These are phyloP conservation scores for Procambarus clarkii DNA, from an alignment of 1,140 invertebrate species.

Conservation along the genomic window DNA sequence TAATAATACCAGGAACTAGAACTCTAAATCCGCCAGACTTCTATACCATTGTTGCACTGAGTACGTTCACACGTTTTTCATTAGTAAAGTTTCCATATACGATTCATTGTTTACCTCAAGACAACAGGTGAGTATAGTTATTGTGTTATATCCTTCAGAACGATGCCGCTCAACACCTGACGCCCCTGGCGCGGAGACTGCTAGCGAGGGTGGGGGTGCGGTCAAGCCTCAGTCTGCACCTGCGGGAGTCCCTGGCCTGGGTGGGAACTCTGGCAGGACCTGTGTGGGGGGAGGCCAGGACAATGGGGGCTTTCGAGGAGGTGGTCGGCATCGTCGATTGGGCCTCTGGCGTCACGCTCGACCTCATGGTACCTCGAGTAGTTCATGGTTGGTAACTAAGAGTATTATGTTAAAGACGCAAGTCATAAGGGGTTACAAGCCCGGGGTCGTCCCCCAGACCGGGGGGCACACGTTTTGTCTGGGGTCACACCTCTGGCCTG, in stretches of 20 bases:
- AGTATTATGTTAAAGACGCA: too few relatives aligned
- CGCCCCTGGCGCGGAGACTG: not conserved
- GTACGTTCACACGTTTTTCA: too few relatives aligned
- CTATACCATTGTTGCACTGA: too few relatives aligned
- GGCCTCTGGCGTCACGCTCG: constrained; percentile 24
- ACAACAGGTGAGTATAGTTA: too few relatives aligned
- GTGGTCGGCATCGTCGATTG: not conserved
- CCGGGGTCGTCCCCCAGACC: too few relatives aligned
- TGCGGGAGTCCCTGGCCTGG: constrained; percentile 42
- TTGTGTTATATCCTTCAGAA: constrained; percentile 1
- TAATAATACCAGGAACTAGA: too few relatives aligned
- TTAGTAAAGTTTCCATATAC: too few relatives aligned
- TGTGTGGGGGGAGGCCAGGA: constrained; percentile 49
- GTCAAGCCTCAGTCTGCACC: not conserved
- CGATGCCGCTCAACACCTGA: constrained; percentile 45
- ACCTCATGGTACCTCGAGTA: constrained; percentile 30
- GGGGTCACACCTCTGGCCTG: too few relatives aligned
- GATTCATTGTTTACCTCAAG: too few relatives aligned
- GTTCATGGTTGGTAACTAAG: constrained; percentile 1
- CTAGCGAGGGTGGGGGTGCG: constrained; percentile 10
- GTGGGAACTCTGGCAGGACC: constrained; percentile 29
- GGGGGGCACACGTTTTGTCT: too few relatives aligned
- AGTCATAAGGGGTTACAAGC: too few relatives aligned
- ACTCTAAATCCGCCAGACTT: too few relatives aligned
- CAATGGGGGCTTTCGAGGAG: not conserved